These are phyloP conservation scores for Apotomis capreana DNA, from an alignment of 2,888 invertebrate species.

Conservation along the genomic window DNA sequence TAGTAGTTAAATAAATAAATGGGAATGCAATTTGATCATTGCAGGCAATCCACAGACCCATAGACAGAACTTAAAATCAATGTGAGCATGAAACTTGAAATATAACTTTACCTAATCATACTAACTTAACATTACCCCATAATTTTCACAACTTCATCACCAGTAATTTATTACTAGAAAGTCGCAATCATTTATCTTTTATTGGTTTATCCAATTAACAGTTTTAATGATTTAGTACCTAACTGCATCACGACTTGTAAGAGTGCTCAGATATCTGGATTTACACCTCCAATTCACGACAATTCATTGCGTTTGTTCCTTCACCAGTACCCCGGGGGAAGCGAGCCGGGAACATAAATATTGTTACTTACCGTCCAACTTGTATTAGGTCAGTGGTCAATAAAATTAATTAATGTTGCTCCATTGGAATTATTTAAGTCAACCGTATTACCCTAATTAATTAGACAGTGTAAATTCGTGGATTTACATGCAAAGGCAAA, in stretches of 20 bases:
- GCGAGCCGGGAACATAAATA: slow-evolving; percentile 22
- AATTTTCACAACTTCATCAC: neutral
- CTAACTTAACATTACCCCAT: no score
- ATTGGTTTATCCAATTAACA: slow-evolving; percentile 28
- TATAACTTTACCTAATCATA: no score
- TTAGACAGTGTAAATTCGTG: neutral
- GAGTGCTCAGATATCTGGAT: slow-evolving; percentile 18
- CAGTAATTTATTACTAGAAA: neutral
- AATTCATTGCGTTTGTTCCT: slow-evolving; percentile 28
- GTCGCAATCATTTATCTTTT: neutral
- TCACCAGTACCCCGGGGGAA: slow-evolving; percentile 25
- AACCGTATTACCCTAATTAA: neutral
- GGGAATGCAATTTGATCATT: no score
- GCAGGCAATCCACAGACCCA: no score
- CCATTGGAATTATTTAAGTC: slow-evolving; percentile 5
- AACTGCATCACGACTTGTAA: slow-evolving; percentile 8
- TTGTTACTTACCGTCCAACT: slow-evolving; percentile 28
- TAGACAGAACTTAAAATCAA: no score
- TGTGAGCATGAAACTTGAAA: no score
- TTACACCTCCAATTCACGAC: slow-evolving; percentile 24
- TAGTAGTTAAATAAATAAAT: no score
- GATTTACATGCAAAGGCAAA: no score
- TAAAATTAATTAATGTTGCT: slow-evolving; percentile 23
- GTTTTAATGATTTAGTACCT: slow-evolving; percentile 9
- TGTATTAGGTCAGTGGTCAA: slow-evolving; percentile 22